Evolutionary conservation across 2,888 invertebrate species (phyloP).

Genomic region (Reticulitermes lucifugus): DNA sequence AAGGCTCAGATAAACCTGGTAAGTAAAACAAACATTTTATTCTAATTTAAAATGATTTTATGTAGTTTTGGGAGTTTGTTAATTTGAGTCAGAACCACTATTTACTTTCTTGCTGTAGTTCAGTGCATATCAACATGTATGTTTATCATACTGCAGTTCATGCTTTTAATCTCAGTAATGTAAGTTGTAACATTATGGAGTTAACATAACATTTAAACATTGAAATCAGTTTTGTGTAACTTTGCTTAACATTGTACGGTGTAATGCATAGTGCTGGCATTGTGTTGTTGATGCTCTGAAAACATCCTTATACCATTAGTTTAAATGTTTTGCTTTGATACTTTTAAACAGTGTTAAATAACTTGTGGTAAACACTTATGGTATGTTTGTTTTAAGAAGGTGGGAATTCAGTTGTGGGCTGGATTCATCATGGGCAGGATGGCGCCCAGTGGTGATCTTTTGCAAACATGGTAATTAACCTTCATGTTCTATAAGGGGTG

Average conservation of each 20-base stretch:
- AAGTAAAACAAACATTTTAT: slow-evolving; percentile 41
- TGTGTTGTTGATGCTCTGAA: background rate
- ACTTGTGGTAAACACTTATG: too few species aligned
- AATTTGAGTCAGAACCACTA: background rate
- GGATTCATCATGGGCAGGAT: too few species aligned
- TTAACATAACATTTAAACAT: background rate
- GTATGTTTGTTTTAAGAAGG: too few species aligned
- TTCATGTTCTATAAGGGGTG: too few species aligned
- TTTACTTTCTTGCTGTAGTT: background rate
- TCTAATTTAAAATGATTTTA: slow-evolving; percentile 28
- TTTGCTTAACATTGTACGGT: background rate
- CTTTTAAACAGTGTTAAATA: too few species aligned
- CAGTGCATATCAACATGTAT: background rate
- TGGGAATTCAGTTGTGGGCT: too few species aligned
- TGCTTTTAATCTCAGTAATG: background rate
- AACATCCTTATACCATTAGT: background rate
- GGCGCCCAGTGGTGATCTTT: too few species aligned
- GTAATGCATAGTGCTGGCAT: slow-evolving; percentile 3
- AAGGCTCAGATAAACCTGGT: slow-evolving; percentile 47
- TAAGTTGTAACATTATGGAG: background rate
- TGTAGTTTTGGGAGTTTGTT: slow-evolving; percentile 53
- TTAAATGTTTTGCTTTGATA: too few species aligned
- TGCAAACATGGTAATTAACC: too few species aligned
- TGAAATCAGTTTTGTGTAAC: background rate
- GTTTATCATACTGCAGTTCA: background rate